Conservation (phyloP, 2,113 vertebrate species). For the Rhipidura dahli region DNA sequence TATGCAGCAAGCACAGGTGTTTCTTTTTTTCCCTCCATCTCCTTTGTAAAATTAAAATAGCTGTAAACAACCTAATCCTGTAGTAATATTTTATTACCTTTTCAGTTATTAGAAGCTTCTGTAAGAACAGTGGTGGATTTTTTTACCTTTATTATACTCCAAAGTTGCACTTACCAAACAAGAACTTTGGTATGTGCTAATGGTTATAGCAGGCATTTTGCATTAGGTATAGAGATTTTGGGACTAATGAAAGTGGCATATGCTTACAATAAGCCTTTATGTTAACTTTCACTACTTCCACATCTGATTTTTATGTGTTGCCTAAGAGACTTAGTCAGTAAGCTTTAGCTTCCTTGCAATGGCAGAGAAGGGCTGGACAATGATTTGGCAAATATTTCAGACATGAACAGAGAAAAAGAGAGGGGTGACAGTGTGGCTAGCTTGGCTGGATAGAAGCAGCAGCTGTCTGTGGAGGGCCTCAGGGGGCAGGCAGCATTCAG, state of each 20-base stretch:
- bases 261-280: background rate
- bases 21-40: background rate
- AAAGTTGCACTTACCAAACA: background rate
- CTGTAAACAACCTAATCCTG: background rate
- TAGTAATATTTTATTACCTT: background rate
- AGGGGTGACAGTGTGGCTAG: background rate
- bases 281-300: background rate
- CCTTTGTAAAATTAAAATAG: background rate
- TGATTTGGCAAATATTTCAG: background rate
- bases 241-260: background rate
- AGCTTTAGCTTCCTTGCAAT: background rate
- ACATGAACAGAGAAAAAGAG: background rate
- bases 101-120: background rate
- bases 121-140: rapidly evolving
- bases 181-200: background rate
- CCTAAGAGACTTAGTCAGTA: background rate
- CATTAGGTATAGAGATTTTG: background rate
- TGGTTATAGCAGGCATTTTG: background rate
- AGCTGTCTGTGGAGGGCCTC: background rate
- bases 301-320: background rate
- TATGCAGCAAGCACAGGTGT: background rate
- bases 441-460: background rate
- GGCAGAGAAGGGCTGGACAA: background rate
- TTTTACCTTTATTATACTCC: background rate
- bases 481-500: background rate